Evolutionary conservation across 2,888 invertebrate genomes (phyloP).

Genomic region (Meganola albula): DNA sequence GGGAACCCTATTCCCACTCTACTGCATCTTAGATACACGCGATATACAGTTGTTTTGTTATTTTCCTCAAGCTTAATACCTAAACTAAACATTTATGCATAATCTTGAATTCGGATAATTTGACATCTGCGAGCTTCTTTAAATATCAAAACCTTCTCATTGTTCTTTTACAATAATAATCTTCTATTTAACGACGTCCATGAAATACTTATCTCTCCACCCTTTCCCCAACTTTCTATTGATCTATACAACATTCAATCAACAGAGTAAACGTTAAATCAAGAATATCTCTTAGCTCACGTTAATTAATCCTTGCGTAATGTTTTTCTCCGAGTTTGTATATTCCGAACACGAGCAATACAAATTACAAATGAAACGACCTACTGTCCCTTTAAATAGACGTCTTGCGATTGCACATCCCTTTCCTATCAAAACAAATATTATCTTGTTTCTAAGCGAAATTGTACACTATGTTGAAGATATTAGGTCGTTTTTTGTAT

Average conservation of each 20-base stretch:
- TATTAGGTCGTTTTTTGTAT: slow-evolving; percentile 18
- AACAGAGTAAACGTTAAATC: background rate
- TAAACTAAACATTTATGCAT: no score
- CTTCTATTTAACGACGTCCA: no score
- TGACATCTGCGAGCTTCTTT: no score
- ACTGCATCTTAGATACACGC: no score
- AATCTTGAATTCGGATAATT: no score
- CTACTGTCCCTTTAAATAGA: slow-evolving; percentile 55
- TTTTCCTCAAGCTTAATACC: no score
- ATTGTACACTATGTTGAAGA: slow-evolving; percentile 9
- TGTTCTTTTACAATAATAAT: no score
- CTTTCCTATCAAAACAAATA: slow-evolving; percentile 52
- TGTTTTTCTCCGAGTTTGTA: slow-evolving; percentile 16
- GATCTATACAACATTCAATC: slow-evolving; percentile 2
- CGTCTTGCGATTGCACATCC: slow-evolving; percentile 52
- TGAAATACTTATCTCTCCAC: no score
- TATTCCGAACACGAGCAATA: slow-evolving; percentile 52
- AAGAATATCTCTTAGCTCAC: background rate
- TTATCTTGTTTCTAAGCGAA: slow-evolving; percentile 10
- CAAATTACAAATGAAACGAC: slow-evolving; percentile 65
- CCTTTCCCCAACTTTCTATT: background rate
- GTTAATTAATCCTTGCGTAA: slow-evolving; percentile 23
- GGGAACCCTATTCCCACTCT: no score
- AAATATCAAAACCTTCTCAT: no score
- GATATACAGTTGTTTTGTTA: no score